Base-by-base conservation (phyloP, 2,888 invertebrate species). In the Harpagoxenus sublaevis region DNA sequence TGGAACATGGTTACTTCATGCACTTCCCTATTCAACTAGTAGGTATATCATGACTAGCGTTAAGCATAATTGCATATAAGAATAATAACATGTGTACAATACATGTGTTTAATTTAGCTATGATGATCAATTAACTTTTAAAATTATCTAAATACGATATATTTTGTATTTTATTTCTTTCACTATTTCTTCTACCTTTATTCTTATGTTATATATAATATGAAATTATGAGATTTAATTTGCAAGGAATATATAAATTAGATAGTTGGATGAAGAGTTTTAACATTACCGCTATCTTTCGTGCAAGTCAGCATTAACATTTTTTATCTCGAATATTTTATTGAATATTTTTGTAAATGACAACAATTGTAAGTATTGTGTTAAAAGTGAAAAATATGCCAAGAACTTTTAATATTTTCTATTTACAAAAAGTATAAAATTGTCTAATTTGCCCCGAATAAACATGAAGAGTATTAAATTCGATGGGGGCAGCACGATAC, bases 391-490 rank as follows among this genome's bases (percentile, higher is more conserved):
- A 35, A 35, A 18, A 15, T 35, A 35, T 51, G 18, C 8, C n/a
- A 12, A 55, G 12, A 42, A 23, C 23, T 8, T 12, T 3, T 35
- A 62, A 63, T 35, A 75, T 51, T n/a, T 77, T 28, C 10, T 12
- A 53, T 42, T 8, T 65, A 6, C 39, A 65, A 68, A 10, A 79
- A 28, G 3, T 9, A 23, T 23, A 23, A 31, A 23, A 78, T 10
- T 70, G 31, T 45, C 31, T 57, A 55, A 78, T 68, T 60, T 28
- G 42, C 2, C 23, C n/a, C 4, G 10, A 71, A 57, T 57, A 70
- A 79, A 71, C 57, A 71, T 51, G 23, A 60, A 23, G 6, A 48
- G 63, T 57, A 78, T 81, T 57, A 84, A 85, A 84, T 87, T 83
- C 35, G 23, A 18, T 60, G 53, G 48, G 10, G 10, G 57, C n/a